A percentile compares a stretch with the other conserved stretches of the same genome.
phyloP scores from a whole-genome alignment of 2,888 invertebrate species.

The Epinotia brunnichana region DNA sequence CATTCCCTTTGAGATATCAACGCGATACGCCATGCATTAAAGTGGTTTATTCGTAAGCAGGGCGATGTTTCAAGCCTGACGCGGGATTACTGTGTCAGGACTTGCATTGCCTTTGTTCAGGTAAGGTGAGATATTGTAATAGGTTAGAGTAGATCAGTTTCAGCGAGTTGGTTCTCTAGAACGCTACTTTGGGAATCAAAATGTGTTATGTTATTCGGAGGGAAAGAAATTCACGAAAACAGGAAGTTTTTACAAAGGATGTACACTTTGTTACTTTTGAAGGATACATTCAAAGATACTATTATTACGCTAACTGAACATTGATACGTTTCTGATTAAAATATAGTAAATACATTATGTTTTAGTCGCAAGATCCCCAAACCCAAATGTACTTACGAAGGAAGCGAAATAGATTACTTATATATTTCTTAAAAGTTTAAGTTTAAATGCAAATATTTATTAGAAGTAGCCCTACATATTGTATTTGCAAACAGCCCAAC shows the following conservation, averaged over 20 bases:
- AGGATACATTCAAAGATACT: too few species aligned
- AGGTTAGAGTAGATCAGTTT: background rate
- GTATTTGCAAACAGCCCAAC: background rate
- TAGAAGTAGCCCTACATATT: background rate
- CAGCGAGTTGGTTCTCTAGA: background rate
- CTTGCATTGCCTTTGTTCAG: slow-evolving; percentile 32
- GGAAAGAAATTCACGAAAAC: too few species aligned
- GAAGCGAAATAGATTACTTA: background rate
- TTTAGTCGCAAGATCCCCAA: background rate
- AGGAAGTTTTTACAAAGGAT: too few species aligned
- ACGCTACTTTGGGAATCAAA: background rate
- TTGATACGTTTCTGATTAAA: too few species aligned
- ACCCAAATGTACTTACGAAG: background rate
- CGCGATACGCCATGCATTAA: slow-evolving; percentile 41
- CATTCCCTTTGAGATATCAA: slow-evolving; percentile 38
- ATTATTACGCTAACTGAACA: too few species aligned
- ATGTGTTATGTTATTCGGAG: background rate
- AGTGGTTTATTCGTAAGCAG: slow-evolving; percentile 42
- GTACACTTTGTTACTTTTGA: too few species aligned
- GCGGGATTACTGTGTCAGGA: slow-evolving; percentile 38
- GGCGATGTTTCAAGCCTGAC: slow-evolving; percentile 39
- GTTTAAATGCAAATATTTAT: background rate
- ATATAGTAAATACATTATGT: too few species aligned
- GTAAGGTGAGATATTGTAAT: slow-evolving; percentile 14
- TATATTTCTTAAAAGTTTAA: background rate